Evolutionary conservation across 2,113 vertebrate species (phyloP).

Genomic region (Australoheros scitulus): DNA sequence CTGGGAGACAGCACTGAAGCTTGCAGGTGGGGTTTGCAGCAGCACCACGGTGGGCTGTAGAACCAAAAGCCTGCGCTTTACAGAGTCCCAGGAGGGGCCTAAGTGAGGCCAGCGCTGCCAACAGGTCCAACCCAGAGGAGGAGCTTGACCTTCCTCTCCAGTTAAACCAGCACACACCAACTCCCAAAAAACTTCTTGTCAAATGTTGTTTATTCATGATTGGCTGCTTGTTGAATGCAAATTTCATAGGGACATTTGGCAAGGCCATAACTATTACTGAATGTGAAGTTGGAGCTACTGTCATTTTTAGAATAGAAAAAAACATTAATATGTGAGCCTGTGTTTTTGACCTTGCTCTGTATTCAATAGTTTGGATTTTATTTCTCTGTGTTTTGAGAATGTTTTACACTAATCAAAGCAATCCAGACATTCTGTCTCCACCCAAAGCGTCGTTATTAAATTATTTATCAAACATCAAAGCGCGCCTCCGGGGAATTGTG

Average conservation of each 20-base stretch:
- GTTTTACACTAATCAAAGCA: not conserved
- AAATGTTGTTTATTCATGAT: conserved; percentile 11
- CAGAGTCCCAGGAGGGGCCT: not conserved
- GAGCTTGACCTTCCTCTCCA: conserved; percentile 24
- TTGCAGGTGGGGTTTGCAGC: not conserved
- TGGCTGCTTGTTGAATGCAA: conserved; percentile 1
- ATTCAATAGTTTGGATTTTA: not conserved
- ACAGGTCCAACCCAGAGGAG: not conserved
- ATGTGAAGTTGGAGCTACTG: conserved; percentile 2
- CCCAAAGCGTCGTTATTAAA: not conserved
- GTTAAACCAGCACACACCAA: conserved; percentile 2
- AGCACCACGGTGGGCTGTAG: not conserved
- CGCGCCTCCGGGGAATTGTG: not conserved
- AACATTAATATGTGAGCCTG: not conserved
- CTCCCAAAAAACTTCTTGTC: not conserved
- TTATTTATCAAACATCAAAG: not conserved
- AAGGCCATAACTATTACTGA: not conserved
- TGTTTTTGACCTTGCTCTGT: not conserved
- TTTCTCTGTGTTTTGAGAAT: not conserved
- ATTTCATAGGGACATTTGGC: conserved; percentile 1
- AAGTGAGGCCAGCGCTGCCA: not conserved
- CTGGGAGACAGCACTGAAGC: not conserved
- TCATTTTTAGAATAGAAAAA: not conserved
- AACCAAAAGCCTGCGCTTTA: not conserved
- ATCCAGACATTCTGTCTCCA: not conserved